These are phyloP conservation scores for Scaptomyza reducta DNA, from an alignment of 2,888 invertebrate species.

Conservation along the genomic window DNA sequence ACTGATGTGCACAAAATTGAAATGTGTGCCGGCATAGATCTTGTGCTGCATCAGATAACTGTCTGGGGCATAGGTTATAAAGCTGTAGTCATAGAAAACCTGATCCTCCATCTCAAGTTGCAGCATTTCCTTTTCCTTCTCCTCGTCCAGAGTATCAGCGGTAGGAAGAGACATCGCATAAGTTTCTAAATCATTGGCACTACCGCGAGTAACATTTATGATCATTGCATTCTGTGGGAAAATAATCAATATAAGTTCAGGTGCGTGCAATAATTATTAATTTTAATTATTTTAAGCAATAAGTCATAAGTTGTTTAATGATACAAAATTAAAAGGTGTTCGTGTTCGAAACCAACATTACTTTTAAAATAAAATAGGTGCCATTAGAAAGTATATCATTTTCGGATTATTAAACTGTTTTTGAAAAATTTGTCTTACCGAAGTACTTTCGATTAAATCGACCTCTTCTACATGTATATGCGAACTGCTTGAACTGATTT, in stretches of 20 bases:
- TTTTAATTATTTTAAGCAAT: too few species aligned
- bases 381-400: too few species aligned
- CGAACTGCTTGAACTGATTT: constrained; percentile 66
- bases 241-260: background rate
- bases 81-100: constrained; percentile 44
- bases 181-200: background rate
- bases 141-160: background rate
- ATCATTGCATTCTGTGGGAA: constrained; percentile 6
- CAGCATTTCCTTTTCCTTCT: background rate
- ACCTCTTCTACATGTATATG: constrained; percentile 12
- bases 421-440: background rate
- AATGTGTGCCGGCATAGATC: constrained; percentile 62
- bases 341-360: too few species aligned
- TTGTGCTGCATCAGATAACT: constrained; percentile 61
- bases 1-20: constrained; percentile 26
- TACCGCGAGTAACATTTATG: constrained; percentile 13
- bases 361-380: too few species aligned
- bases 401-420: too few species aligned
- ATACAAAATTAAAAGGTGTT: too few species aligned
- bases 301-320: too few species aligned
- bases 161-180: too few species aligned
- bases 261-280: too few species aligned
- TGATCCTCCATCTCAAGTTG: constrained; percentile 50
- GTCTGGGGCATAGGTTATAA: constrained; percentile 40
- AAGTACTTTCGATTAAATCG: background rate